Evolutionary conservation across 2,888 invertebrate species (phyloP), one percentile per base, ranked within the genome.

Genomic region (Polyploca ridens): DNA sequence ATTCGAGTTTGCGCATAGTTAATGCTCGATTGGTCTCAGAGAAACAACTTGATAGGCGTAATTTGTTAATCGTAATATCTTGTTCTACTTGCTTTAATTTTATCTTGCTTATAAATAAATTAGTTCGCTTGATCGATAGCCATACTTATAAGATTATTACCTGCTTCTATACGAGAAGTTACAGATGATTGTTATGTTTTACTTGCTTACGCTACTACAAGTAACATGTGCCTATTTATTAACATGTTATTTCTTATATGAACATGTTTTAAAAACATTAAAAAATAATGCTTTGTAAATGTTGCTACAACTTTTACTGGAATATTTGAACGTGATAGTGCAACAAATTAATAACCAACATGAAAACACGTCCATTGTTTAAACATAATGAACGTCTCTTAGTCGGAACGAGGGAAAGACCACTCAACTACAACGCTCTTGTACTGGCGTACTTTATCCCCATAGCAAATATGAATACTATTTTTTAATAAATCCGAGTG

Each of bases 401-500:
- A 35, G 49, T 46, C 59, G 58, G 63, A n/a, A 57, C 41, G 63
- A 58, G 41, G 57, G 63, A 61, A 41, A 57, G 57, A n/a, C 58
- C 57, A 63, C 57, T 58, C 57, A 57, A 58, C 54, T 49, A 59
- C 35, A 33, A 19, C 38, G 19, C 41, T 16, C 16, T 70, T 66
- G 66, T 60, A 68, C 27, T 58, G 63, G 61, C 58, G 62, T 57
- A 46, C 69, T 82, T 74, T 74, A 79, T 75, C 54, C 54, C 54
- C n/a, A 78, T 73, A 71, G 72, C 77, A 77, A 79, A 79, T 79
- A 79, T 68, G 69, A 74, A 72, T 69, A 71, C 70, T 70, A 70
- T 69, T 83, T 81, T 84, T 81, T 79, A 78, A 83, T 84, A 83
- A 84, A 85, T 82, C 83, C 64, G 68, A 80, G 78, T 80, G 76